Conservation (phyloP, 2,888 invertebrate genomes). For the Imbricaverruca yamaguchii region DNA sequence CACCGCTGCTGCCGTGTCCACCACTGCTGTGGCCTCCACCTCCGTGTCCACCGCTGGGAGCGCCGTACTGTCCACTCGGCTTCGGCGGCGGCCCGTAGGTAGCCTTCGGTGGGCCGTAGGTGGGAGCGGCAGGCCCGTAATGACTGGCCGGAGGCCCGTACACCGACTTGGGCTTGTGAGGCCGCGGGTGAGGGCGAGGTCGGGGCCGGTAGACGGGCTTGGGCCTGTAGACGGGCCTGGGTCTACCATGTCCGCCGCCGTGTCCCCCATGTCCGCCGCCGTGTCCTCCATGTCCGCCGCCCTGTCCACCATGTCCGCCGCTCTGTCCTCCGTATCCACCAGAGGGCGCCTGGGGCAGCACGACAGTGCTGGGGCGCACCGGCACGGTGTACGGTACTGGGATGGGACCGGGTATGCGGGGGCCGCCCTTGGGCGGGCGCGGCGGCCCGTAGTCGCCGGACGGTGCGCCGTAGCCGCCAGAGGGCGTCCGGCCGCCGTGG, state of each 20-base stretch:
- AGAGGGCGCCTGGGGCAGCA: not conserved
- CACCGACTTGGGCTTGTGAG: not conserved
- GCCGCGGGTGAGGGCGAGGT: not conserved
- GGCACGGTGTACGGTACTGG: slow-evolving; percentile 11
- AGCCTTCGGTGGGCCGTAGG: not conserved
- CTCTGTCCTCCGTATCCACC: not conserved
- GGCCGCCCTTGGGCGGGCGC: slow-evolving; percentile 10
- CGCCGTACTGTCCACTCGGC: not conserved
- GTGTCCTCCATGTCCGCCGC: not conserved
- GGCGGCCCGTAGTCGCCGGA: slow-evolving; percentile 17
- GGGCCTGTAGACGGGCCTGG: not conserved
- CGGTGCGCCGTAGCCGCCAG: not conserved
- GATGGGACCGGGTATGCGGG: not conserved
- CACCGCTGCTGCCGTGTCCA: not conserved
- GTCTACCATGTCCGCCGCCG: not conserved
- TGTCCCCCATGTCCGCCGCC: not conserved
- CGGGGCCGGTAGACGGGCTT: not conserved
- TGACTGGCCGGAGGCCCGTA: not conserved
- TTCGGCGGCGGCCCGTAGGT: not conserved
- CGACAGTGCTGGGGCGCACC: slow-evolving; percentile 1
- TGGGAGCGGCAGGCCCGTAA: not conserved
- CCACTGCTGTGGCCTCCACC: not conserved
- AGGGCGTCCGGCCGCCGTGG: not conserved
- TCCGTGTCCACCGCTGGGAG: slow-evolving; percentile 1
- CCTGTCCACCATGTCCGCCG: not conserved